Conservation (phyloP, 2,113 vertebrate species). For the Mandrillus leucophaeus region DNA sequence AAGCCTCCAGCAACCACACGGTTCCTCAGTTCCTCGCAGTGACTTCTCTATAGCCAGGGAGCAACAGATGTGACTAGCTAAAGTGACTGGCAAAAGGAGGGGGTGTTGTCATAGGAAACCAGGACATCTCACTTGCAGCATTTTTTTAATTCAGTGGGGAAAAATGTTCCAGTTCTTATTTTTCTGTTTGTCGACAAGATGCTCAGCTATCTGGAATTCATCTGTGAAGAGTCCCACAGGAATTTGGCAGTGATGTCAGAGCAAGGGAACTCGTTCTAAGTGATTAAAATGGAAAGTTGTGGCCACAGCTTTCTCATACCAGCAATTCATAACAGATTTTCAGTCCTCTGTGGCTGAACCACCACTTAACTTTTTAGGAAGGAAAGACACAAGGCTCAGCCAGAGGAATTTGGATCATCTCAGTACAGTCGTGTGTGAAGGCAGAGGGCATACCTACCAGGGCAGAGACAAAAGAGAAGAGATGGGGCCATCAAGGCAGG, state of each 20-base stretch:
- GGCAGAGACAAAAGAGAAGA: background rate
- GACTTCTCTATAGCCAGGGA: background rate
- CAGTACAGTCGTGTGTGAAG: background rate
- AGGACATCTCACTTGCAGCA: background rate
- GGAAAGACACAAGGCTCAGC: background rate
- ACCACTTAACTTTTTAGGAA: background rate
- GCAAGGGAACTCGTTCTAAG: background rate
- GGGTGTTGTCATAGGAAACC: background rate
- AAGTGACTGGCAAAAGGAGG: background rate
- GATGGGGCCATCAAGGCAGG: background rate
- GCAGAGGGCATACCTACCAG: background rate
- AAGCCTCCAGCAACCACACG: background rate
- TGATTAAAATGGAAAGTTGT: constrained; percentile 48
- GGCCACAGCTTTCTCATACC: constrained; percentile 32
- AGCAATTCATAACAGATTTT: constrained; percentile 33
- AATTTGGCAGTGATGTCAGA: constrained; percentile 64
- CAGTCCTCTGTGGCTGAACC: background rate
- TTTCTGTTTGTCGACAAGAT: constrained; percentile 29
- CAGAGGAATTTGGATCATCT: background rate
- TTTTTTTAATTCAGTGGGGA: background rate
- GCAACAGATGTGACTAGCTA: background rate
- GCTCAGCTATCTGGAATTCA: constrained; percentile 55
- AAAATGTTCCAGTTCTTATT: background rate
- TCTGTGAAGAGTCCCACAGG: constrained; percentile 39
- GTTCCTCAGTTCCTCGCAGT: background rate